Percentiles rank a stretch among this genome's conserved stretches.
Conservation (phyloP, 2,888 invertebrate genomes). For the Drosophila kuntzei region DNA sequence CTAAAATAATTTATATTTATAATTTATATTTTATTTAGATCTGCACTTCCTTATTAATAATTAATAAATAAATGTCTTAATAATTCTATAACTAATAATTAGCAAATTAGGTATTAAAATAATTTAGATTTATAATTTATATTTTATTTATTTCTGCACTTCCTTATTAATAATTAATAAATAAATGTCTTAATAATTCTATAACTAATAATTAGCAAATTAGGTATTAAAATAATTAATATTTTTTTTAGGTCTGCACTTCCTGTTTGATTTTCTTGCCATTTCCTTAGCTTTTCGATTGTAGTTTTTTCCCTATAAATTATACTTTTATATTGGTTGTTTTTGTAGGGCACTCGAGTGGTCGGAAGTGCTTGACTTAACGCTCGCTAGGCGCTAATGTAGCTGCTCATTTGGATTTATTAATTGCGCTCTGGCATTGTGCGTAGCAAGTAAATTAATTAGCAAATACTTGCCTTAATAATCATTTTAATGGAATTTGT, state of each 20-base stretch:
- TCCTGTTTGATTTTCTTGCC: neutral
- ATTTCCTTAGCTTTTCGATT: neutral
- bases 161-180: too few relatives aligned
- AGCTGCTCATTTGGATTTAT: slow-evolving; percentile 76
- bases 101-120: too few relatives aligned
- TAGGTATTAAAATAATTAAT: neutral
- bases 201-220: too few relatives aligned
- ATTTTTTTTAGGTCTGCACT: slow-evolving; percentile 1
- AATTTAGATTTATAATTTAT: neutral
- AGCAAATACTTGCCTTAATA: slow-evolving; percentile 80
- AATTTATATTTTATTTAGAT: neutral
- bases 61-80: too few relatives aligned
- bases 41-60: too few relatives aligned
- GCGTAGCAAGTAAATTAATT: slow-evolving; percentile 82
- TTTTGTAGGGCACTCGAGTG: slow-evolving; percentile 43
- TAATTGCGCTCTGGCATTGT: slow-evolving; percentile 70
- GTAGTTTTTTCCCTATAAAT: neutral
- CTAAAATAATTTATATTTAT: neutral
- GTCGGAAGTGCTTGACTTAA: slow-evolving; percentile 31
- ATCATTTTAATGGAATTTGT: slow-evolving; percentile 84
- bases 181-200: too few relatives aligned
- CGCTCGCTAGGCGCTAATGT: slow-evolving; percentile 14
- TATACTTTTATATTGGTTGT: slow-evolving; percentile 5
- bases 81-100: too few relatives aligned
- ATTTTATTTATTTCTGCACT: slow-evolving; percentile 1